Evolutionary conservation across 2,113 vertebrate species (phyloP).

Genomic region (Bujurquina vittata): DNA sequence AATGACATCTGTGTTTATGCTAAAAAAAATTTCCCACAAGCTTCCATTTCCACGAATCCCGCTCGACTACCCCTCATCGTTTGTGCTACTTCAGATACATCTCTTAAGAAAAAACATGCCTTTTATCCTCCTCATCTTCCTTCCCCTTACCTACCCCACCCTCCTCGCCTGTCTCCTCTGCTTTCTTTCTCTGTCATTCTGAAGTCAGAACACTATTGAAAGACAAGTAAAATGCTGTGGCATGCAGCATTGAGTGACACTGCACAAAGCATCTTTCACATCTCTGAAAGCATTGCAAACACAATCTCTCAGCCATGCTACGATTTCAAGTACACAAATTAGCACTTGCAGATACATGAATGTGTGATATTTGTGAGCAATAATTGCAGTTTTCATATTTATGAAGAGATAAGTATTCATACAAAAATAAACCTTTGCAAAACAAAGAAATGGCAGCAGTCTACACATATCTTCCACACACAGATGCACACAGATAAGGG

Average conservation of each 20-base stretch:
- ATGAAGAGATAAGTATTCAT: neutral
- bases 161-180: neutral
- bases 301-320: neutral
- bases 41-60: neutral
- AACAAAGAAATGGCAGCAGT: neutral
- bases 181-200: conserved; percentile 19
- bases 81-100: neutral
- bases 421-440: neutral
- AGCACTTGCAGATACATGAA: neutral
- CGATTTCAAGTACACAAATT: neutral
- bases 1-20: neutral
- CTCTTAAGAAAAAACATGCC: neutral
- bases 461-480: neutral
- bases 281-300: neutral
- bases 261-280: conserved; percentile 17
- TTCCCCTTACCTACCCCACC: neutral
- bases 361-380: neutral
- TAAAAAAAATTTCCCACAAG: neutral
- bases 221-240: conserved; percentile 49
- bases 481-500: conserved; percentile 14
- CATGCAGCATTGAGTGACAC: conserved; percentile 23
- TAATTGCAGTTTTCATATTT: neutral
- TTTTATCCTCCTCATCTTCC: neutral
- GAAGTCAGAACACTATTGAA: conserved; percentile 52
- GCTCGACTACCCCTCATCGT: neutral